Conservation (phyloP, 1,140 invertebrate species). For the Drosophila setifemur region DNA sequence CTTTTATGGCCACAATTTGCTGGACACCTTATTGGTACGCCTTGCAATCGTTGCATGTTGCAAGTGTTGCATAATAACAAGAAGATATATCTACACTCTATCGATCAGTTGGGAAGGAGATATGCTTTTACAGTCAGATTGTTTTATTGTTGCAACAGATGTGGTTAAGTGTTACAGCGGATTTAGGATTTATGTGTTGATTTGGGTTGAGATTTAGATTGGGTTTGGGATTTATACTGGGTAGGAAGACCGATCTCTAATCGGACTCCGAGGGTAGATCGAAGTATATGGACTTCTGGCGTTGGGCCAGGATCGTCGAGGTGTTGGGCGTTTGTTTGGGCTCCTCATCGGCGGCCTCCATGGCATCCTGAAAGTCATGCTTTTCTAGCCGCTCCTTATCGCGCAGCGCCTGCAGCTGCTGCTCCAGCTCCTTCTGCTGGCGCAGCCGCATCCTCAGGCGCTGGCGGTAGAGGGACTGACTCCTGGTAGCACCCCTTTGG, state of each 20-base stretch:
- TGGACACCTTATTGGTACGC: conserved; percentile 1
- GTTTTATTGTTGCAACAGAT: too few species aligned
- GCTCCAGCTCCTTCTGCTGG: neutral
- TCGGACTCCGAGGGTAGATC: conserved; percentile 9
- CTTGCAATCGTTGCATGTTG: neutral
- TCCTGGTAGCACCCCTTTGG: neutral
- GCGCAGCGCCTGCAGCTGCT: neutral
- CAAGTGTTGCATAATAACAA: neutral
- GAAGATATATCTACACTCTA: too few species aligned
- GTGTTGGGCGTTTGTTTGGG: neutral
- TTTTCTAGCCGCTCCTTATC: neutral
- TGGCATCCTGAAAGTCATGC: neutral
- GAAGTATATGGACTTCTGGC: neutral
- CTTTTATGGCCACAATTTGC: conserved; percentile 21
- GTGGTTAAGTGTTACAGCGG: neutral
- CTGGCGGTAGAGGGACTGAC: neutral
- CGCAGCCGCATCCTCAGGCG: neutral
- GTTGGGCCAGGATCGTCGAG: neutral
- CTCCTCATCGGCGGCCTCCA: neutral
- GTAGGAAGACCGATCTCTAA: neutral
- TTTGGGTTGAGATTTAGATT: neutral
- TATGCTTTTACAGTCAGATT: too few species aligned
- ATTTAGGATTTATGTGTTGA: neutral
- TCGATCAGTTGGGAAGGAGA: too few species aligned
- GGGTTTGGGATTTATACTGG: neutral